Percentiles rank a stretch among this genome's conserved stretches.
Conservation (phyloP, 2,888 invertebrate species). For the Spialia ferax region DNA sequence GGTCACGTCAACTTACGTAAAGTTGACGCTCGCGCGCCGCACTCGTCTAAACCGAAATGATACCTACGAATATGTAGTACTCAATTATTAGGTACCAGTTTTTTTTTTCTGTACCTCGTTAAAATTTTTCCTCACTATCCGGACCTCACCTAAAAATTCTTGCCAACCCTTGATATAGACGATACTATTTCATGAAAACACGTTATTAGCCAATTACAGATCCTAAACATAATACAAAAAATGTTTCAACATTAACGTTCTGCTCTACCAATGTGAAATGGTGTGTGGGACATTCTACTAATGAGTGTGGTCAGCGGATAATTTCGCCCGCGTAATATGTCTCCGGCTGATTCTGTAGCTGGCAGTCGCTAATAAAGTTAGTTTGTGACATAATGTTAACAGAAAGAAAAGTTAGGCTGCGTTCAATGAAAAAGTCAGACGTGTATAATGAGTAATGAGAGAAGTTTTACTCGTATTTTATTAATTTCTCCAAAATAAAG, state of each 20-base stretch:
- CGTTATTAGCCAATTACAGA: neutral
- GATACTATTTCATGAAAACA: neutral
- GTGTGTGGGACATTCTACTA: slow-evolving; percentile 18
- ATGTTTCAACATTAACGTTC: neutral
- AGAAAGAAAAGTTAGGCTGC: neutral
- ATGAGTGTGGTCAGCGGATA: slow-evolving; percentile 16
- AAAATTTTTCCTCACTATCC: too few relatives aligned
- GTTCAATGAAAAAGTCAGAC: neutral
- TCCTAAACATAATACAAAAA: neutral
- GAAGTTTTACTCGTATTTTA: too few relatives aligned
- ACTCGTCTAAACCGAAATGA: too few relatives aligned
- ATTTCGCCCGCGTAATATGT: slow-evolving; percentile 13
- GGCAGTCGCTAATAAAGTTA: slow-evolving; percentile 18
- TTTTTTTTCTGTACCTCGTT: too few relatives aligned
- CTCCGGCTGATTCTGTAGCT: slow-evolving; percentile 7
- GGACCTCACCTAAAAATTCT: too few relatives aligned
- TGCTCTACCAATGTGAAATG: neutral
- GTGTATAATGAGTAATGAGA: neutral
- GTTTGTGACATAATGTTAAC: neutral
- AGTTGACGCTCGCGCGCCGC: too few relatives aligned
- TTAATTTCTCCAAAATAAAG: too few relatives aligned
- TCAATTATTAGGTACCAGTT: too few relatives aligned
- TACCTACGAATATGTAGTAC: too few relatives aligned
- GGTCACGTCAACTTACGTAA: too few relatives aligned
- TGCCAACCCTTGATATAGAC: too few relatives aligned